Evolutionary conservation across 1,140 invertebrate species (phyloP).

Genomic region (Mercenaria mercenaria): DNA sequence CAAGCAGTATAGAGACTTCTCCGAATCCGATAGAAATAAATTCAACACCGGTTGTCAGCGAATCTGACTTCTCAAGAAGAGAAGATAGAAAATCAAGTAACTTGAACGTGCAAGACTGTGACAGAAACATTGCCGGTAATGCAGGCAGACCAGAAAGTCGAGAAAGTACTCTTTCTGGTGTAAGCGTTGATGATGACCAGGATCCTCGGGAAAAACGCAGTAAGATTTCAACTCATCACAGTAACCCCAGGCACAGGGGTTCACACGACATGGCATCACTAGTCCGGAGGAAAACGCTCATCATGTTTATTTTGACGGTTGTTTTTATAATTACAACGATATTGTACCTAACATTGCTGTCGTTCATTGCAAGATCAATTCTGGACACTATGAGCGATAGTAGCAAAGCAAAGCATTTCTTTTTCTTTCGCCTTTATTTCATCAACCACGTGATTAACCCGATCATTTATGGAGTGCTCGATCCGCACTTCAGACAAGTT

Average conservation of each 20-base stretch:
- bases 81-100: background rate
- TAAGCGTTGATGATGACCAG: background rate
- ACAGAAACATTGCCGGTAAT: too few species aligned
- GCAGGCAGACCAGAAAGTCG: too few species aligned
- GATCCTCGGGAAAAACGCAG: too few species aligned
- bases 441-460: conserved; percentile 60
- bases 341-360: conserved; percentile 19
- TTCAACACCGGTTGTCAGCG: background rate
- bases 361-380: background rate
- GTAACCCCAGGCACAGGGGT: too few species aligned
- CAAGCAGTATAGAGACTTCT: too few species aligned
- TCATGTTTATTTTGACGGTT: conserved; percentile 38
- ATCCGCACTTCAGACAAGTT: conserved; percentile 32
- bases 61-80: background rate
- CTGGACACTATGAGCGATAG: conserved; percentile 17
- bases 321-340: conserved; percentile 40
- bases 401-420: conserved; percentile 36
- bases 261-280: background rate
- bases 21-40: background rate
- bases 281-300: conserved; percentile 18
- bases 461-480: conserved; percentile 26
- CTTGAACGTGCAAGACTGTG: too few species aligned
- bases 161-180: background rate
- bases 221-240: too few species aligned
- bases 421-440: conserved; percentile 50